Base-by-base conservation (phyloP, 2,797 vertebrate species). In the Lycodopsis pacificus region DNA sequence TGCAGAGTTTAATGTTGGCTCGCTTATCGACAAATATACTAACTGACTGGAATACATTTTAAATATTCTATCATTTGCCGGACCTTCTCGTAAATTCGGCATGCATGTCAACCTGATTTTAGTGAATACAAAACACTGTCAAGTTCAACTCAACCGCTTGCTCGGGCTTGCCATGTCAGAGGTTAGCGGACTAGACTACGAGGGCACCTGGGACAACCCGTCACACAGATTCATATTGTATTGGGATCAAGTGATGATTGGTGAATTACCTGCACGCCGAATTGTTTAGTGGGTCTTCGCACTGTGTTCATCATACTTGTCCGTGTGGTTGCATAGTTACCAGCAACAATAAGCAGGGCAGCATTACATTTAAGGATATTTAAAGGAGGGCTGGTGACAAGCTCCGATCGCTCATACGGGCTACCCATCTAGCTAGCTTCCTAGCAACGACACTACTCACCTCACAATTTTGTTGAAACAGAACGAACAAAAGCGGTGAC, bases 401-500 rank as follows among this genome's bases (percentile, higher is more conserved):
- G 61, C 65, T 57, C 12, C 10, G 77, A 19, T 30, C 51, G 68
- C 69, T 65, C 65, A 2, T n/a, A 19, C 6, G 10, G 53, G 65
- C 64, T 74, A 76, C 65, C 65, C 66, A 36, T 32, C 48, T 22
- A 82, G 84, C 86, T 86, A 87, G 88, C 88, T 69, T 54, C 71
- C 74, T 77, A 84, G 77, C 86, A 69, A 58, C 76, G 73, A 73
- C 82, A 54, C 64, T 1, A 88, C 95, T 94, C 92, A 99, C 98
- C 98, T 98, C 85, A 99, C 96, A 14, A 96, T 96, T 89, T 94
- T 96, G 92, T 95, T 95, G 81, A 99, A 96, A 71, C 98, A 99
- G 83, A 93, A 97, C 3, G 95, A 97, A 70, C 98, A 99, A 88
- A 97, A 99, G 65, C 98, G 97, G 79, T 99, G 98, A 14, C 98